A percentile compares a stretch with the other conserved stretches of the same genome.
Conservation (phyloP, 1,140 invertebrate genomes). For the Aphelenchoides avenae region DNA sequence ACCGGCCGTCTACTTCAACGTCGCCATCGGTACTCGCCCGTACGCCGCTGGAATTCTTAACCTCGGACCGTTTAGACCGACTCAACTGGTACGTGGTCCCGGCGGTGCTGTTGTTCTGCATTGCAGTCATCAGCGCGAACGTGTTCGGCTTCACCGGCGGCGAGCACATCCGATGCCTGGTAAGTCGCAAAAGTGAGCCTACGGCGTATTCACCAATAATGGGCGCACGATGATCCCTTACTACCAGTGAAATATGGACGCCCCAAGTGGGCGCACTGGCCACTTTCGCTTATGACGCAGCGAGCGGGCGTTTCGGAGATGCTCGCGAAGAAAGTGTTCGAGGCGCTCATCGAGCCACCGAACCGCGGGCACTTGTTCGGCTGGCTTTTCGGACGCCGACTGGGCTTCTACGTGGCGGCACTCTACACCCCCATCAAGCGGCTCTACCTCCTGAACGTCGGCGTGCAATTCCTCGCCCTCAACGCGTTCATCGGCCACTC, state of each 20-base stretch:
- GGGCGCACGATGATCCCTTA: constrained; percentile 46
- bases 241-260: constrained; percentile 15
- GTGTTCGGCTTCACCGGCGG: constrained; percentile 6
- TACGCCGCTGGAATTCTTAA: too few species aligned
- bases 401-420: constrained; percentile 62
- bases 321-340: background rate
- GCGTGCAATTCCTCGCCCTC: constrained; percentile 62
- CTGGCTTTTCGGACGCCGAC: constrained; percentile 54
- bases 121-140: constrained; percentile 4
- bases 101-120: background rate
- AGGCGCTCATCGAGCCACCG: constrained; percentile 6
- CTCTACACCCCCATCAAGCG: constrained; percentile 63
- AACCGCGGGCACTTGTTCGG: constrained; percentile 22
- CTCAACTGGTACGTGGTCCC: constrained; percentile 15
- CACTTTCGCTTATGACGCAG: too few species aligned
- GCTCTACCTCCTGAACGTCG: constrained; percentile 62
- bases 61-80: constrained; percentile 14
- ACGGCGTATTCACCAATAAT: constrained; percentile 27
- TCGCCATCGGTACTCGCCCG: too few species aligned
- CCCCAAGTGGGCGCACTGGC: constrained; percentile 4
- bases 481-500: constrained; percentile 62
- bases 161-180: constrained; percentile 17
- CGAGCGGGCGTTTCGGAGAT: too few species aligned
- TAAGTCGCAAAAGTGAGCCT: constrained; percentile 1
- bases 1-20: background rate